phyloP scores from a whole-genome alignment of 2,113 vertebrate genomes.

The Orientallactaga bullata region DNA sequence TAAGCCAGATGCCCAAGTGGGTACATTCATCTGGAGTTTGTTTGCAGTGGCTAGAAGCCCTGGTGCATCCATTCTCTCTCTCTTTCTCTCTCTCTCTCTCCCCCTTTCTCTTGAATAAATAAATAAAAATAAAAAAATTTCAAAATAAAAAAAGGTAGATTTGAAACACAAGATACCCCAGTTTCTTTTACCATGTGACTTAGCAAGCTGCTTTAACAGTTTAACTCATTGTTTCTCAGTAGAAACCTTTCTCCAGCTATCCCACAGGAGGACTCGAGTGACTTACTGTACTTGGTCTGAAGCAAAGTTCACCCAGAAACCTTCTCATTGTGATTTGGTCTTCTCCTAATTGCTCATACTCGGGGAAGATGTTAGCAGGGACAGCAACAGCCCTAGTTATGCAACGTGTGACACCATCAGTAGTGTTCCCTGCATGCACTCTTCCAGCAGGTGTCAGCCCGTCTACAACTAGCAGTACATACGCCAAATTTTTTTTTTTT shows the following conservation, averaged over 20 bases:
- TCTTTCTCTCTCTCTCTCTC: no score
- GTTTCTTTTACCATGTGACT: neutral
- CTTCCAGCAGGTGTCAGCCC: neutral
- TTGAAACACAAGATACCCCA: neutral
- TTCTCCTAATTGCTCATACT: neutral
- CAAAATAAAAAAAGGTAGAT: no score
- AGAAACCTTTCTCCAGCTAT: neutral
- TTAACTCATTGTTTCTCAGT: neutral
- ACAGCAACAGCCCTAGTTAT: neutral
- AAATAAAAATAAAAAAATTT: no score
- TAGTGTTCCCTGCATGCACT: neutral
- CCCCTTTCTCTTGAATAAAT: no score
- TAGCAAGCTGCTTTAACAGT: neutral
- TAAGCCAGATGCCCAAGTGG: no score
- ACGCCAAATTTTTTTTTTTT: neutral
- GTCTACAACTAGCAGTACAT: neutral
- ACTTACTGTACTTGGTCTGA: neutral
- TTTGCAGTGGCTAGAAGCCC: no score
- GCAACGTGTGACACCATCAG: neutral
- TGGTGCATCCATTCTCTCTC: no score
- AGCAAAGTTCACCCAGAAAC: neutral
- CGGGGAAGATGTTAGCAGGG: neutral
- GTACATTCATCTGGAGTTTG: no score
- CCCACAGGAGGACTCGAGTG: neutral
- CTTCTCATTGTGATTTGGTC: neutral